Conservation (phyloP, 2,888 invertebrate genomes). For the Schizaphis graminum region DNA sequence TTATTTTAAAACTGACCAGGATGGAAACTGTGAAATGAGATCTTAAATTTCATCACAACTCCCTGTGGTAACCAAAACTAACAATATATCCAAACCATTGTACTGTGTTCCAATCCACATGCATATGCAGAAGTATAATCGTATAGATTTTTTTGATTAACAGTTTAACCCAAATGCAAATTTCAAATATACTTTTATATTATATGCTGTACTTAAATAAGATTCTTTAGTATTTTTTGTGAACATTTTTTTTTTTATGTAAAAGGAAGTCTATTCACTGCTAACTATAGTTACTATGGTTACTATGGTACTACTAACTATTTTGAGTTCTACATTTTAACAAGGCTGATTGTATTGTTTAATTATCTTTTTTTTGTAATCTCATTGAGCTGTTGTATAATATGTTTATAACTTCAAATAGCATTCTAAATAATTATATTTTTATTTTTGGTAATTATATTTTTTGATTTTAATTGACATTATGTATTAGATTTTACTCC, state of each 20-base stretch:
- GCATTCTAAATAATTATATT: not conserved
- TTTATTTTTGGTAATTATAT: not conserved
- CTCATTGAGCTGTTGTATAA: not conserved
- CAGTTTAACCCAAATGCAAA: not conserved
- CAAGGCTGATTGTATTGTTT: not conserved
- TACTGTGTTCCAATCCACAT: not conserved
- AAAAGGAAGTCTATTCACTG: not conserved
- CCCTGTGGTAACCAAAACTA: slow-evolving; percentile 34
- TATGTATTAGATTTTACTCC: not conserved
- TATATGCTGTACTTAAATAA: not conserved
- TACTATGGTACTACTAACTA: not conserved
- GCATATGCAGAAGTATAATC: not conserved
- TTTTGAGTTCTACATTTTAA: not conserved
- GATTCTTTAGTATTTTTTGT: not conserved
- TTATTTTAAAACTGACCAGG: slow-evolving; percentile 16
- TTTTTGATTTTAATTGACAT: not conserved
- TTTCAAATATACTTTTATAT: not conserved
- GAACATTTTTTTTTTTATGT: not conserved
- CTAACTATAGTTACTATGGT: too few relatives aligned
- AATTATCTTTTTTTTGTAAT: not conserved
- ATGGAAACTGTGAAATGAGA: slow-evolving; percentile 44
- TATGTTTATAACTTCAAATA: not conserved
- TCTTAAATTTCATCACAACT: slow-evolving; percentile 51
- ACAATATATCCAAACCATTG: not conserved
- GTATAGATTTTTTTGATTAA: not conserved